Base-by-base conservation (phyloP, 2,888 invertebrate species). In the Cactoblastis cactorum region DNA sequence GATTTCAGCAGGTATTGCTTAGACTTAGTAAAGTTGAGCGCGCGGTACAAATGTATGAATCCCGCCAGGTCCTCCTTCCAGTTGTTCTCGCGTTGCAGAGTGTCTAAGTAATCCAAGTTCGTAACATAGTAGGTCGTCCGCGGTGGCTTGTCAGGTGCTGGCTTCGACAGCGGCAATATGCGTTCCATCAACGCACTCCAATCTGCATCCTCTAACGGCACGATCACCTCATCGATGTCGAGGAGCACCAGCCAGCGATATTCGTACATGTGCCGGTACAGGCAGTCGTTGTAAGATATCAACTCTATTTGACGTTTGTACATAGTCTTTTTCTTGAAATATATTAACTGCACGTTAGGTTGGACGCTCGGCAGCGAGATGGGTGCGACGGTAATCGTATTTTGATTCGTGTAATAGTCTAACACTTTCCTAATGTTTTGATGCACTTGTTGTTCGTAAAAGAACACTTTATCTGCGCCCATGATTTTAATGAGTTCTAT, bases 221-320 rank as follows among this genome's bases (percentile, higher is more conserved):
- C 96, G 64, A 98, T 97, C 51, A 97, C 95, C 83, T 98, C 98
- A 83, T 98, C 98, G 59, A 97, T 95, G 78, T 98, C 98, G 49
- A 98, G 90, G 53, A 98, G 89, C n/a, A 96, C 96, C 50, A 97
- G 94, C 84, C 96, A 97, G 58, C 95, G 93, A 82, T 97, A 98
- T 59, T 94, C 92, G 78, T 97, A 96, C 90, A 98, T 93, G 76
- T 98, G 95, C 76, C 96, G 94, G 87, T 98, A 98, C 50, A 98
- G 91, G 73, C 98, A 98, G 81, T 98, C 98, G 81, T 98, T 98
- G 90, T 98, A 98, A 9, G 98, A 97, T 65, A 98, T 96, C 54
- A 98, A 91, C 84, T 98, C 98, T 85, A 97, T 97, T 79, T 97
- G 96, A 11, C 98, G 91, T 83, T 98, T 98, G 84, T 97, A 96